These are phyloP conservation scores for Arctopsyche grandis DNA, from an alignment of 1,140 invertebrate genomes.

Conservation along the genomic window DNA sequence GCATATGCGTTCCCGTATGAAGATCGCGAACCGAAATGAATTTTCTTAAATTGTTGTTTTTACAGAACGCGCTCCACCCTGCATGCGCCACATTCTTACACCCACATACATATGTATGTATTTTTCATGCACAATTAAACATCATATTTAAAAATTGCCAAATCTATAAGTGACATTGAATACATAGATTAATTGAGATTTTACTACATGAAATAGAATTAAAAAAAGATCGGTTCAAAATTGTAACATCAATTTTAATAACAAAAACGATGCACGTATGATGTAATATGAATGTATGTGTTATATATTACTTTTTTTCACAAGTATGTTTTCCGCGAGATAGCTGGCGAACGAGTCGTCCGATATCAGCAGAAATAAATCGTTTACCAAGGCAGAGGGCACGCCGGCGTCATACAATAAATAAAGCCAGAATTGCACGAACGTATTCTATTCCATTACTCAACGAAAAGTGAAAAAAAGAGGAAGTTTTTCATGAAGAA, in stretches of 20 bases:
- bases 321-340: background rate
- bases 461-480: background rate
- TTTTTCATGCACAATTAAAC: too few species aligned
- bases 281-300: background rate
- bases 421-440: constrained; percentile 21
- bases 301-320: background rate
- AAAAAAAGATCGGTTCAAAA: too few species aligned
- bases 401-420: constrained; percentile 35
- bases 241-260: too few species aligned
- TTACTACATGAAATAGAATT: too few species aligned
- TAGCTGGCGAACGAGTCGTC: constrained; percentile 21
- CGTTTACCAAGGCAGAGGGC: constrained; percentile 37
- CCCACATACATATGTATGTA: too few species aligned
- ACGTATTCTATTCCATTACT: constrained; percentile 16
- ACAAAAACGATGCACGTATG: too few species aligned
- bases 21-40: too few species aligned
- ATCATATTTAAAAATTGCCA: too few species aligned
- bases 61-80: too few species aligned
- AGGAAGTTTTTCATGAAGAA: background rate
- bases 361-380: constrained; percentile 52
- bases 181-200: too few species aligned
- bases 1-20: background rate
- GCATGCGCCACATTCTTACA: too few species aligned
- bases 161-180: too few species aligned
- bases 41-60: background rate